Conservation (phyloP, 2,113 vertebrate genomes). For the Eleginops maclovinus region DNA sequence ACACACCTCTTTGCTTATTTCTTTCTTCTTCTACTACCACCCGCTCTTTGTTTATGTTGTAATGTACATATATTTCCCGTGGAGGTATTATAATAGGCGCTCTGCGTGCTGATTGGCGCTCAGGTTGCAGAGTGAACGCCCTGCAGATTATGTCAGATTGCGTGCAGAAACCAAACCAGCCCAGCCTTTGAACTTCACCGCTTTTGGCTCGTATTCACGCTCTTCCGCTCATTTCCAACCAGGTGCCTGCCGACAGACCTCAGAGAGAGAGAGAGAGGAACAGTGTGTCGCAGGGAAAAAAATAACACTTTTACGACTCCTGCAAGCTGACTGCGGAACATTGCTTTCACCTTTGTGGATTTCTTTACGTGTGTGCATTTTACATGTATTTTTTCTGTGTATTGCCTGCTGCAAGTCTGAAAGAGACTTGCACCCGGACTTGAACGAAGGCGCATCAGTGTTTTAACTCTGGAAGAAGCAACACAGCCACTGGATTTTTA, state of each 20-base stretch:
- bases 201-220: conserved; percentile 89
- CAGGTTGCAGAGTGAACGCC: conserved; percentile 92
- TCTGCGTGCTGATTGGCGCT: conserved; percentile 92
- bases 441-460: conserved; percentile 58
- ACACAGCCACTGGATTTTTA: conserved; percentile 72
- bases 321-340: conserved; percentile 78
- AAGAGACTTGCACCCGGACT: conserved; percentile 69
- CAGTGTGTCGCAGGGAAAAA: conserved; percentile 54
- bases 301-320: conserved; percentile 71
- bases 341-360: conserved; percentile 83
- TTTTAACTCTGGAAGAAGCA: conserved; percentile 67
- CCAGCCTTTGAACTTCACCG: conserved; percentile 95
- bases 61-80: conserved; percentile 80
- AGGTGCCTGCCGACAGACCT: conserved; percentile 89
- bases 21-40: conserved; percentile 49
- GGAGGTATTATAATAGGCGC: conserved; percentile 85
- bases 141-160: conserved; percentile 94
- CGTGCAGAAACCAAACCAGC: conserved; percentile 89
- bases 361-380: conserved; percentile 71
- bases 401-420: conserved; percentile 49
- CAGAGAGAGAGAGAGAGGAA: conserved; percentile 64
- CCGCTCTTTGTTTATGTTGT: conserved; percentile 83
- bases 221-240: conserved; percentile 89
- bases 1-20: conserved; percentile 7
- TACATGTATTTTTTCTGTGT: conserved; percentile 56